Percentiles rank a stretch among this genome's conserved stretches.
phyloP scores from a whole-genome alignment of 2,797 vertebrate species.

The Typhlichthys eigenmanni region DNA sequence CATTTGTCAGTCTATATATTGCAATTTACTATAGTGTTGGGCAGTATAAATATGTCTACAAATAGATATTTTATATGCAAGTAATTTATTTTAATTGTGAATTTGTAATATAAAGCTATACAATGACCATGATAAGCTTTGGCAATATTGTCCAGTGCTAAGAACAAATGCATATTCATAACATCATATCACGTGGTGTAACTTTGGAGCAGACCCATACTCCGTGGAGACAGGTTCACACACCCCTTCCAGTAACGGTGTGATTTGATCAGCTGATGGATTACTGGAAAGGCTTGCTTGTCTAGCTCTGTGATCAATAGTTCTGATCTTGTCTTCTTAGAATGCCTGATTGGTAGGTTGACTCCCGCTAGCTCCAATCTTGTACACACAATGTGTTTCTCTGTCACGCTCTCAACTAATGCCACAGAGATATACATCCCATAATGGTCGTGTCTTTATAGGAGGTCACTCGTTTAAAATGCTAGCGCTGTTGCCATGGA shows the following conservation, averaged over 20 bases:
- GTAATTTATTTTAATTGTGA: too few relatives aligned
- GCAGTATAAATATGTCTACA: too few relatives aligned
- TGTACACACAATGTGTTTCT: constrained; percentile 14
- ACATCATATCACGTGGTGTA: constrained; percentile 22
- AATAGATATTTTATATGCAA: too few relatives aligned
- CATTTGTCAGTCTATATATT: too few relatives aligned
- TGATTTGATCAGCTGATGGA: constrained; percentile 61
- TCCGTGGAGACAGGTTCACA: constrained; percentile 49
- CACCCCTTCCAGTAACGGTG: constrained; percentile 63
- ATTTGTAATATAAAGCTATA: too few relatives aligned
- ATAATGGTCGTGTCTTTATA: constrained; percentile 43
- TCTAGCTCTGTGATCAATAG: constrained; percentile 66
- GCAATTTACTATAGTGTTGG: too few relatives aligned
- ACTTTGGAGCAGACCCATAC: constrained; percentile 17
- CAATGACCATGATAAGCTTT: too few relatives aligned
- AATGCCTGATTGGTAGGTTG: constrained; percentile 59
- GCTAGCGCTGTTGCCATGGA: constrained; percentile 24
- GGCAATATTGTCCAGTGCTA: too few relatives aligned
- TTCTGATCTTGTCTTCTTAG: constrained; percentile 73
- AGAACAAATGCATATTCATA: not conserved
- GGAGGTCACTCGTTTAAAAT: constrained; percentile 45
- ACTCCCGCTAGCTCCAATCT: not conserved
- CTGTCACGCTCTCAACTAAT: constrained; percentile 20
- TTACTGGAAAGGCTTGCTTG: constrained; percentile 60
- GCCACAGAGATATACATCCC: constrained; percentile 31